Base-by-base conservation (phyloP, 2,888 invertebrate genomes). In the Brachyopa scutellaris region DNA sequence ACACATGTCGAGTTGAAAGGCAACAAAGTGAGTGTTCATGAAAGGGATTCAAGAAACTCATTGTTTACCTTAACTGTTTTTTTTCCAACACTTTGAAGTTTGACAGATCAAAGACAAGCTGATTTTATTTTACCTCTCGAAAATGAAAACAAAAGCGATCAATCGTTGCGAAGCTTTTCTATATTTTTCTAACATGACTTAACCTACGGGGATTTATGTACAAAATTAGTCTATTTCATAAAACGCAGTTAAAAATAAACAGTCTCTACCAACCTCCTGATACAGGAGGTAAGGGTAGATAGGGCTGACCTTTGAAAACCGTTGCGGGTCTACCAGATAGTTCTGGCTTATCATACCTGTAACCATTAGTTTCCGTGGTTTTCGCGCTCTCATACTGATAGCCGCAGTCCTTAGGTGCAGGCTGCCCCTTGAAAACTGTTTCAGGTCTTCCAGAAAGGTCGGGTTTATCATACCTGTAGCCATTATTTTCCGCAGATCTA, bases 261-360 rank as follows among this genome's bases (percentile, higher is more conserved):
- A 17, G n/a, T n/a, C n/a, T n/a, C n/a, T 42, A 78, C 62, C 26
- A 72, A 8, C 57, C 23, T 29, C 42, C 64, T 70, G 69, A 69
- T 69, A 31, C 59, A 55, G 67, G 31, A 8, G 70, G 42, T 15
- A 15, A 9, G 7, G 66, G 78, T 7, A 66, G 40, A 17, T 73
- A 73, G 0, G 62, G 17, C 8, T 57, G n/a, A 19, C 73, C 66
- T 40, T 66, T 66, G 1, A 73, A 73, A 8, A 11, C 19, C 2
- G 47, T 57, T 6, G 29, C 4, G 2, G 38, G 9, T 17, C 38
- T 45, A 15, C 29, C 11, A 11, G 42, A 31, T 4, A 29, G 17
- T 5, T 53, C 13, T 3, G 73, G 66, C 7, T 57, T 49, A 0
- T 47, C 26, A 7, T 64, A 66, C 5, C 11, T 31, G n/a, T 62